phyloP scores from a whole-genome alignment of 2,113 vertebrate species.

The Apus apus region DNA sequence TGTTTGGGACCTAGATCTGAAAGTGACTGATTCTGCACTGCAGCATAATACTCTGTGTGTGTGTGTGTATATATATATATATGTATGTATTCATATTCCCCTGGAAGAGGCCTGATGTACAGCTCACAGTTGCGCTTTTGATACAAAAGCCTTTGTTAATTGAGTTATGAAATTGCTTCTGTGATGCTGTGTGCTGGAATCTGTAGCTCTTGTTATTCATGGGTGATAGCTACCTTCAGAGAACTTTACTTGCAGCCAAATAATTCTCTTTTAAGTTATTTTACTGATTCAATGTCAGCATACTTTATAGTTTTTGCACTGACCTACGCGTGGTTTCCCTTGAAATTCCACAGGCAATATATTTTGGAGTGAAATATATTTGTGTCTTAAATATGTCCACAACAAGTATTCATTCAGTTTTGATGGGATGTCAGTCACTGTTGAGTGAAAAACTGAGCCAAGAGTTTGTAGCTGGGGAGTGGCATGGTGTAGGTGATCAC shows the following conservation, averaged over 20 bases:
- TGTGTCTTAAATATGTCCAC: neutral
- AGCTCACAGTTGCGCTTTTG: slow-evolving; percentile 40
- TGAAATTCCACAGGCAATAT: slow-evolving; percentile 40
- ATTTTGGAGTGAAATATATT: slow-evolving; percentile 4
- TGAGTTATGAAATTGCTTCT: slow-evolving; percentile 56
- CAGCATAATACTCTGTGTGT: neutral
- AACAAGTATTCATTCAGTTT: neutral
- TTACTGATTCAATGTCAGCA: slow-evolving; percentile 57
- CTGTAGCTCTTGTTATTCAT: slow-evolving; percentile 42
- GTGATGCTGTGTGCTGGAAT: slow-evolving; percentile 53
- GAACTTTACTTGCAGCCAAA: slow-evolving; percentile 55
- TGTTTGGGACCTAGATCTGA: neutral
- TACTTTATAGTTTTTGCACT: slow-evolving; percentile 15
- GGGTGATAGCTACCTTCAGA: slow-evolving; percentile 55
- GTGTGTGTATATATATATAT: neutral
- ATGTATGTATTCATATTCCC: neutral
- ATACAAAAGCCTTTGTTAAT: slow-evolving; percentile 66
- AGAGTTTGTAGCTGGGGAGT: neutral
- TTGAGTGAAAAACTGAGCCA: neutral
- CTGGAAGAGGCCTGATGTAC: neutral
- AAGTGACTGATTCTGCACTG: neutral
- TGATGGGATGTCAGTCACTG: neutral
- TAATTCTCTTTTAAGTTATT: slow-evolving; percentile 65
- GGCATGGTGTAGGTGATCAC: neutral
- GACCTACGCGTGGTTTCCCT: neutral